Evolutionary conservation across 2,888 invertebrate genomes (phyloP).

Genomic region (Thymelicus lineola): DNA sequence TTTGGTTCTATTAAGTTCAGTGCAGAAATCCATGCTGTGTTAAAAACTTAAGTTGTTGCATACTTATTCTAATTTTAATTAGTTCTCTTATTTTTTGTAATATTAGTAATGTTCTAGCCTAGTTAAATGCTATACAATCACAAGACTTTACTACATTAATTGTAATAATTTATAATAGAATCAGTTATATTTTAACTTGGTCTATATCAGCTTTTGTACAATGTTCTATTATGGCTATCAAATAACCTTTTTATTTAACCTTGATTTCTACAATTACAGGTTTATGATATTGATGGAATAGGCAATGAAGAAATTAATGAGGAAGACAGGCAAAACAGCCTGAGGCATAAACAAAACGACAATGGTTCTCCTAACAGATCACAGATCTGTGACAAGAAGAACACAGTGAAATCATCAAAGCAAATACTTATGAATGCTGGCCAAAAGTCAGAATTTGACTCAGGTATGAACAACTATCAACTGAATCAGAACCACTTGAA

Average conservation of each 20-base stretch:
- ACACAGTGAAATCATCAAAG: slow-evolving; percentile 74
- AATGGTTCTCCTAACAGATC: slow-evolving; percentile 58
- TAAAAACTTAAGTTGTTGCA: too few species aligned
- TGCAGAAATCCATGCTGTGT: too few species aligned
- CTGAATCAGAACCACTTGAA: slow-evolving; percentile 62
- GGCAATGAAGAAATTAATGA: slow-evolving; percentile 71
- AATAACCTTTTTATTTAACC: neutral
- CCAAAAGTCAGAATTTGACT: slow-evolving; percentile 80
- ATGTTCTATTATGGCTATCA: too few species aligned
- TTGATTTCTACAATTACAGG: slow-evolving; percentile 55
- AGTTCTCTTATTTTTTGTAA: too few species aligned
- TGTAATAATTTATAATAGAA: too few species aligned
- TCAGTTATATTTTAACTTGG: too few species aligned
- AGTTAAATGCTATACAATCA: too few species aligned
- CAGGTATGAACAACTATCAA: slow-evolving; percentile 81
- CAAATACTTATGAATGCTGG: slow-evolving; percentile 80
- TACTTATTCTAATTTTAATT: too few species aligned
- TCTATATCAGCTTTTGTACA: too few species aligned
- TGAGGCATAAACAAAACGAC: slow-evolving; percentile 53
- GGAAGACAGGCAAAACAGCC: slow-evolving; percentile 61
- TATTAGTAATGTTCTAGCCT: too few species aligned
- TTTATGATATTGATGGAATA: slow-evolving; percentile 81
- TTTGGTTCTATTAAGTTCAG: too few species aligned
- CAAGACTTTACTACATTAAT: too few species aligned
- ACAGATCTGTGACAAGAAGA: slow-evolving; percentile 58